phyloP scores from a whole-genome alignment of 2,888 invertebrate species.

The Dicranocentrus wangi region DNA sequence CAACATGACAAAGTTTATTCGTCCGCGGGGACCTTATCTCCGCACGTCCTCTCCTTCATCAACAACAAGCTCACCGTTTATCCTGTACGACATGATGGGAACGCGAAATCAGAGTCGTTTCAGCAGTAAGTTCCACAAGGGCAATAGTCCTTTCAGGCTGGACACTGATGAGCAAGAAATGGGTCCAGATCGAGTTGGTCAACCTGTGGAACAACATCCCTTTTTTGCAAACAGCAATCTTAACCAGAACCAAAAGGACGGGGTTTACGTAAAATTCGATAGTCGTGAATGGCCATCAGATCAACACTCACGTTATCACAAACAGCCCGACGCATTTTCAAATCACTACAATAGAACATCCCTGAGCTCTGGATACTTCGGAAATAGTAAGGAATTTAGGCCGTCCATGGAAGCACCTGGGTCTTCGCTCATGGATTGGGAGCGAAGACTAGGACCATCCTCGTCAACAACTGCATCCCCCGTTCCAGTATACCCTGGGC shows the following conservation, averaged over 20 bases:
- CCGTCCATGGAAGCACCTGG: constrained; percentile 48
- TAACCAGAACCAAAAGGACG: constrained; percentile 15
- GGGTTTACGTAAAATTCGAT: constrained; percentile 63
- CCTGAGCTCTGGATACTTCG: constrained; percentile 30
- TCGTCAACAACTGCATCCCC: constrained; percentile 29
- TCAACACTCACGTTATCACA: constrained; percentile 11
- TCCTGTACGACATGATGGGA: constrained; percentile 54
- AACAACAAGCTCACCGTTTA: constrained; percentile 33
- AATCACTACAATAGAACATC: constrained; percentile 67
- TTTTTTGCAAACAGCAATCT: constrained; percentile 34
- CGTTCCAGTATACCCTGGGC: constrained; percentile 15
- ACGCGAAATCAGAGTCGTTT: constrained; percentile 48
- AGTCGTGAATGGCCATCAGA: constrained; percentile 52
- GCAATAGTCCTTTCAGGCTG: constrained; percentile 35
- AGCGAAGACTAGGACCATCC: constrained; percentile 24
- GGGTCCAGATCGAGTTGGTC: constrained; percentile 15
- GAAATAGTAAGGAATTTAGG: constrained; percentile 42
- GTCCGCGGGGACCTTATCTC: constrained; percentile 35
- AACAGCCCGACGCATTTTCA: constrained; percentile 24
- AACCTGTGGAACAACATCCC: constrained; percentile 24
- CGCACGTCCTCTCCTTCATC: not conserved
- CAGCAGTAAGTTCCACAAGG: constrained; percentile 57
- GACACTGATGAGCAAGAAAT: constrained; percentile 9
- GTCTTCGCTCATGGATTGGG: constrained; percentile 38
- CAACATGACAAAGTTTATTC: constrained; percentile 56